Base-by-base conservation (phyloP, 2,888 invertebrate species). In the Drosophila mayaguana region DNA sequence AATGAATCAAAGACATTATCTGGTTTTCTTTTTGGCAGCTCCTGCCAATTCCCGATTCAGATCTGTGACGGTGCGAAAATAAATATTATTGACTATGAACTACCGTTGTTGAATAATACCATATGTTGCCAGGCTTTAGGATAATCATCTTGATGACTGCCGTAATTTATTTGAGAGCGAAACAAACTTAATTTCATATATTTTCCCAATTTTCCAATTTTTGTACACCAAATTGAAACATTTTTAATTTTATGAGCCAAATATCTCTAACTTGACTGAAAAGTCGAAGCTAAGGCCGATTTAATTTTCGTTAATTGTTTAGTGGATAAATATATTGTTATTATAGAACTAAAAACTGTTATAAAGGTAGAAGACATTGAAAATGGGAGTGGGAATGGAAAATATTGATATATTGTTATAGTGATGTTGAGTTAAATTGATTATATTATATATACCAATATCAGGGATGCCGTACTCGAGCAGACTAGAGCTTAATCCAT, bases 211-310 rank as follows among this genome's bases (percentile, higher is more conserved):
- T 42, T 42, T 28, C 16, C 7, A 42, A 32, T 32, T 42, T 43
- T 20, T n/a, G 6, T 14, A 40, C 7, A 18, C 20, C n/a, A n/a
- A 40, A n/a, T 40, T 38, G 6, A 36, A 20, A 22, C 1, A 28
- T 28, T 7, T 28, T 28, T 7, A 28, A 28, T 0, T 28, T 28
- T 28, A 0, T 40, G 12, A 18, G 0, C 12, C 9, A 4, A 0
- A 54, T 16, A 7, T 22, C 6, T 42, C 12, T 32, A 51, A 36
- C 16, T 16, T 46, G 14, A 46, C 48, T 18, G 0, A 40, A 48
- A 48, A 48, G 6, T 48, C 59, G 28, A 20, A 40, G 59, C 48
- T 57, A 12, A 28, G 38, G 18, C 18, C 46, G 46, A 46, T 36
- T 0, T 0, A 8, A 16, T 36, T 25, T 28, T 8, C n/a, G n/a